Evolutionary conservation across 2,797 vertebrate species (phyloP).

Genomic region (Eremophila alpestris): DNA sequence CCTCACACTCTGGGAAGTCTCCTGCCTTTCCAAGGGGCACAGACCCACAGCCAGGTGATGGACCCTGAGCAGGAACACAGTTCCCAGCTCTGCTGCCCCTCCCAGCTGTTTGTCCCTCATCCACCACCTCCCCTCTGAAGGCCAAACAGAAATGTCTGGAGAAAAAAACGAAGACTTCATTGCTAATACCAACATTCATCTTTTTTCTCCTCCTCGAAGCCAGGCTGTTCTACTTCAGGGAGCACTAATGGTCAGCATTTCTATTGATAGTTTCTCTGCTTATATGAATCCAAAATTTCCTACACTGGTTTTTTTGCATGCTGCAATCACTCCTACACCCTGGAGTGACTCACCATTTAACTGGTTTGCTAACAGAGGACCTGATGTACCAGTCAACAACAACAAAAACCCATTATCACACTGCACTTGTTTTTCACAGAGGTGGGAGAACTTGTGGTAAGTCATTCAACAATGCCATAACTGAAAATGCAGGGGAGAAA

Average conservation of each 20-base stretch:
- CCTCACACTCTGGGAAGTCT: rapidly evolving
- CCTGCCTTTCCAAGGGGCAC: rapidly evolving
- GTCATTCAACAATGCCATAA: not conserved
- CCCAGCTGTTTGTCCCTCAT: not conserved
- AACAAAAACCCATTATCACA: slow-evolving; percentile 19
- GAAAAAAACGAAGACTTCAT: not conserved
- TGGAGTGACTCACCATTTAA: slow-evolving; percentile 23
- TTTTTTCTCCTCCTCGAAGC: not conserved
- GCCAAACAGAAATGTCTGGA: not conserved
- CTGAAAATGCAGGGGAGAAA: slow-evolving; percentile 19
- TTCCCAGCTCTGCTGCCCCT: not conserved
- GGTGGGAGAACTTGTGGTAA: slow-evolving; percentile 24
- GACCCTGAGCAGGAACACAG: not conserved
- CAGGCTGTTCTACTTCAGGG: not conserved
- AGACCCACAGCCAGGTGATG: rapidly evolving
- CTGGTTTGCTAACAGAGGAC: slow-evolving; percentile 54
- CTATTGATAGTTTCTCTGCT: slow-evolving; percentile 18
- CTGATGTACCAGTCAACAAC: slow-evolving; percentile 43
- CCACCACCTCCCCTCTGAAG: not conserved
- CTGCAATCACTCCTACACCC: slow-evolving; percentile 35
- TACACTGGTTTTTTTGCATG: not conserved
- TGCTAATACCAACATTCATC: not conserved
- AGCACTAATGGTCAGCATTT: not conserved
- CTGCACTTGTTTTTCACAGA: slow-evolving; percentile 35
- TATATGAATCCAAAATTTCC: slow-evolving; percentile 22